Evolutionary conservation across 2,113 vertebrate species (phyloP), one percentile per base, ranked within the genome.

Genomic region (Apteryx owenii): DNA sequence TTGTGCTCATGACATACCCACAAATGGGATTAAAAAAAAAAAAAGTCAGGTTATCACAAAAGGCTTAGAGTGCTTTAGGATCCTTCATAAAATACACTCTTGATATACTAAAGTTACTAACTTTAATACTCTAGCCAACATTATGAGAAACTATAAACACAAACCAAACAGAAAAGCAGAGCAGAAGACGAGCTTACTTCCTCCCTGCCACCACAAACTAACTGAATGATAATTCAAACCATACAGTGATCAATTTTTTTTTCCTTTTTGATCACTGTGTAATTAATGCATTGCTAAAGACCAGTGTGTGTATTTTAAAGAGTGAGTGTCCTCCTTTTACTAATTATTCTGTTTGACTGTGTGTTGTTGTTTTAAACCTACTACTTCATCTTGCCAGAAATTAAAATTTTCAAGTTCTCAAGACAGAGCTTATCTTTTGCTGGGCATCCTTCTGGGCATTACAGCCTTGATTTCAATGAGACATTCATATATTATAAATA

Each of bases 291-390:
- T 4, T 64, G 50, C 9, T 6, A 64, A 79, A 60, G 8, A 3
- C 4, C 8, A 26, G 8, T 23, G 12, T 60, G 8, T 18, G 31
- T 10, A 14, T 68, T 84, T 54, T 31, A 46, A 79, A 82, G n/a
- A 91, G 7, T 0, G 18, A 31, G 11, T 3, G 8, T 1, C 7
- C 7, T 64, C 4, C 4, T 13, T 51, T 81, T 20, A 81, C 5
- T 64, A 73, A 80, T 12, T 28, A 64, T 5, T 54, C 6, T n/a
- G 19, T 68, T 73, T 14, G 83, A 80, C 72, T 17, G 11, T 3
- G 7, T 12, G 15, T 16, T 66, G 13, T 17, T 62, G 17, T 26
- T 90, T 73, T 48, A 60, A 78, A 56, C 36, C 12, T 48, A 54
- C 9, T 72, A 38, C 18, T 75, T 70, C 29, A 81, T 22, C 9